phyloP scores from a whole-genome alignment of 1,140 invertebrate species.

The Himalopsyche phryganea region DNA sequence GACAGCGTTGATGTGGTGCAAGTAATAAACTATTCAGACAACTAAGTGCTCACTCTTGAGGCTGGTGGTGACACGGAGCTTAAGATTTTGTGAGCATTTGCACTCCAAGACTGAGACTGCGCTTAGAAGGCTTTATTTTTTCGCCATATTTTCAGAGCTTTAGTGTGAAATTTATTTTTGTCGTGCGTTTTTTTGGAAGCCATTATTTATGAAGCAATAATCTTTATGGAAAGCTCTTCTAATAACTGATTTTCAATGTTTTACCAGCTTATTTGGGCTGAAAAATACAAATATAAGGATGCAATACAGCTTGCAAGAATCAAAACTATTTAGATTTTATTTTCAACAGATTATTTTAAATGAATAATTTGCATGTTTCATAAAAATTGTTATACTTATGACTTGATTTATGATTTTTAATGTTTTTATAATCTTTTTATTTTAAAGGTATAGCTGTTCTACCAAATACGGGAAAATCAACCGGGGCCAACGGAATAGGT shows the following conservation, averaged over 20 bases:
- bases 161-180: too few relatives aligned
- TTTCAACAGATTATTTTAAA: not conserved
- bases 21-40: not conserved
- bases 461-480: constrained; percentile 32
- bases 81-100: too few relatives aligned
- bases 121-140: too few relatives aligned
- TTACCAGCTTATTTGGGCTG: not conserved
- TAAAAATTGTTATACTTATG: not conserved
- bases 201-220: too few relatives aligned
- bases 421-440: too few relatives aligned
- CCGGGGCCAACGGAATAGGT: constrained; percentile 22
- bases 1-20: not conserved
- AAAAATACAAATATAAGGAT: not conserved
- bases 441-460: constrained; percentile 28
- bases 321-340: not conserved
- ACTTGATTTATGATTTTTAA: too few relatives aligned
- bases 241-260: too few relatives aligned
- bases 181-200: too few relatives aligned
- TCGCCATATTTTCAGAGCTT: too few relatives aligned
- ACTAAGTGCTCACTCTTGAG: not conserved
- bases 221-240: too few relatives aligned
- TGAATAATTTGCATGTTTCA: not conserved
- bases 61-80: too few relatives aligned
- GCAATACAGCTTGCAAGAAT: not conserved
- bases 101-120: too few relatives aligned